Conservation (phyloP, 2,797 vertebrate genomes). For the Phalloptychus januarius region DNA sequence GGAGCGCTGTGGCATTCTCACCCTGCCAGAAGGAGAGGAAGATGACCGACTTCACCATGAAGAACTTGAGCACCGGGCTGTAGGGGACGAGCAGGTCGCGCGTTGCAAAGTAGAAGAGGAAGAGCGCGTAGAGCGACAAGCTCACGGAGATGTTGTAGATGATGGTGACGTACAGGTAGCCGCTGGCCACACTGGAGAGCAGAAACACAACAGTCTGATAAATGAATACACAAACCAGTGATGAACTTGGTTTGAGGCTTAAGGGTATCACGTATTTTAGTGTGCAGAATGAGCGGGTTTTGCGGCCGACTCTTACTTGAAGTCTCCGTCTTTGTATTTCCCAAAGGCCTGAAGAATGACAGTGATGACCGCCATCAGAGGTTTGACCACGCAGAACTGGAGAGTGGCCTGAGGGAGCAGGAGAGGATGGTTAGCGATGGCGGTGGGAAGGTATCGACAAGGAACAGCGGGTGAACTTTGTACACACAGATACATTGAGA, state of each 20-base stretch:
- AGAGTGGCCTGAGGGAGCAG: slow-evolving; percentile 86
- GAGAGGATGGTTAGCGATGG: background rate
- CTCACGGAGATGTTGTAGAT: slow-evolving; percentile 99
- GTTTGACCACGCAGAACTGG: slow-evolving; percentile 99
- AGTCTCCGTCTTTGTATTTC: slow-evolving; percentile 97
- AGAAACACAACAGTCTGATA: background rate
- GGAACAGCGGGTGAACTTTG: background rate
- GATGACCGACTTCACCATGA: slow-evolving; percentile 99
- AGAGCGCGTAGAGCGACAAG: slow-evolving; percentile 95
- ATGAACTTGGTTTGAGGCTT: background rate
- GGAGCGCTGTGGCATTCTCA: slow-evolving; percentile 25
- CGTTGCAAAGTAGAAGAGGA: slow-evolving; percentile 98
- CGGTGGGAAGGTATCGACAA: background rate
- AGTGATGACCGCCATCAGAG: slow-evolving; percentile 95
- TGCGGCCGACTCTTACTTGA: slow-evolving; percentile 85
- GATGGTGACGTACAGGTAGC: slow-evolving; percentile 96
- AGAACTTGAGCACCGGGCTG: slow-evolving; percentile 97
- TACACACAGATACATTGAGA: background rate
- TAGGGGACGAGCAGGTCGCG: slow-evolving; percentile 95
- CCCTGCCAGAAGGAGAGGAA: slow-evolving; percentile 93
- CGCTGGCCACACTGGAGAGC: slow-evolving; percentile 88
- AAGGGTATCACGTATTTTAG: background rate
- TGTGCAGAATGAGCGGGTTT: background rate
- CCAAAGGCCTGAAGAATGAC: slow-evolving; percentile 96
- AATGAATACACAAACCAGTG: background rate